Evolutionary conservation across 1,140 invertebrate genomes (phyloP).

Genomic region (Delia radicum): DNA sequence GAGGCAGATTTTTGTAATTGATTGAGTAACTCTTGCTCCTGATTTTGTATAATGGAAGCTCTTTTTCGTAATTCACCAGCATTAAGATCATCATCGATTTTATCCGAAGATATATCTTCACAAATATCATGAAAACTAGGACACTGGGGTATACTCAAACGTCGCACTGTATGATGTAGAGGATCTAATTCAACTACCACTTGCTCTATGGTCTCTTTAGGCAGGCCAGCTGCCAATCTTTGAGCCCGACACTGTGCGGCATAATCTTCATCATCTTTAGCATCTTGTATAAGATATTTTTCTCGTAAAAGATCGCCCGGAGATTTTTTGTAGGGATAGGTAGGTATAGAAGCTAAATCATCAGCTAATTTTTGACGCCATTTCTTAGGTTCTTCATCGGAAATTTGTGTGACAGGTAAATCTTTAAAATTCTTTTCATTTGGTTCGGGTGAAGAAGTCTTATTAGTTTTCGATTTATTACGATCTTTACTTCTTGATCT

Average conservation of each 20-base stretch:
- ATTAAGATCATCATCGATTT: conserved; percentile 59
- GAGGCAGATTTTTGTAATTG: conserved; percentile 49
- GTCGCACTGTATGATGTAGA: conserved; percentile 33
- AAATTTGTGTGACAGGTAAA: conserved; percentile 32
- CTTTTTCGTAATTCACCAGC: conserved; percentile 54
- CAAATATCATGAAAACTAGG: conserved; percentile 61
- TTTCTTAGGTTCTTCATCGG: conserved; percentile 45
- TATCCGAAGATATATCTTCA: conserved; percentile 58
- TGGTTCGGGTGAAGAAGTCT: conserved; percentile 37
- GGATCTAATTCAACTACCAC: conserved; percentile 24
- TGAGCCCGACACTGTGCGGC: background rate
- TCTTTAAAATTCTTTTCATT: conserved; percentile 41
- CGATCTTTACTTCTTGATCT: conserved; percentile 60
- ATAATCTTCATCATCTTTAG: conserved; percentile 44
- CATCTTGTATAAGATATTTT: conserved; percentile 72
- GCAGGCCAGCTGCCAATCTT: background rate
- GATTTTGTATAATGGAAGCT: conserved; percentile 51
- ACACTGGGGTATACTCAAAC: conserved; percentile 50
- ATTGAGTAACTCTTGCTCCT: conserved; percentile 49
- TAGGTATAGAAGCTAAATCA: conserved; percentile 54
- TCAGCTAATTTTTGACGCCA: conserved; percentile 66
- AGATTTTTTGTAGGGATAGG: conserved; percentile 61
- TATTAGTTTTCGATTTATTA: conserved; percentile 27
- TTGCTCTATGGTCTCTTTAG: conserved; percentile 6
- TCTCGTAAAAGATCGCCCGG: conserved; percentile 72